Base-by-base conservation (phyloP, 2,888 invertebrate species). In the Liopterus haemorrhoidalis region DNA sequence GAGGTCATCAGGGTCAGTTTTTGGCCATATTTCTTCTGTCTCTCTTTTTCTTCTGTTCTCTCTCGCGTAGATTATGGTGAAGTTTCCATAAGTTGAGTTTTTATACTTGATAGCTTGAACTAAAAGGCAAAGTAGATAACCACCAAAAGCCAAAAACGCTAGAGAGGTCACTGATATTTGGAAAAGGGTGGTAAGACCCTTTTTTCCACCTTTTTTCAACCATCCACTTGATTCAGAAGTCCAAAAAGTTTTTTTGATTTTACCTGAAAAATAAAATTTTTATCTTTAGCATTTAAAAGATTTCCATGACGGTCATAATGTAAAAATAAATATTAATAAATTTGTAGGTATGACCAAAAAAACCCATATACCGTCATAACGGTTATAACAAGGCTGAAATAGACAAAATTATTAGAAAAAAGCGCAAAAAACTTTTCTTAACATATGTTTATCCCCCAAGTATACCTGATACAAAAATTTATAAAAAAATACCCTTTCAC, bases 111-210 rank as follows among this genome's bases (percentile, higher is more conserved):
- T 76, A 0, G 85, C 83, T 57, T 84, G 81, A 18, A 86, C 81
- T 39, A 88, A 79, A 33, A 89, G 68, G 56, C 86, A 85, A 2
- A 89, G 62, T 14, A 90, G 67, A 60, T 90, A 90, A 1, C 88
- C 89, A 1, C 87, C 89, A 57, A 90, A 90, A 0, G 89, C 89
- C 5, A 89, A 66, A 66, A 89, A 89, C 0, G 89, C 82, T 40
- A 89, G 66, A 0, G 85, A 79, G 0, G 88, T 87, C 6, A 89
- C 74, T 0, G 87, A 82, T 53, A 84, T 72, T 50, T 87, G 82
- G 58, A 89, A 88, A 38, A 88, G 75, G 32, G 81, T 81, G 52
- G 82, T 81, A 36, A 87, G 50, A 14, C 57, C 55, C 25, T 65
- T 64, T 36, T 61, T 62, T n/a, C 76, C 75, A 18, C 76, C 72